Evolutionary conservation across 2,888 invertebrate species (phyloP).

Genomic region (Drosophila borborema): DNA sequence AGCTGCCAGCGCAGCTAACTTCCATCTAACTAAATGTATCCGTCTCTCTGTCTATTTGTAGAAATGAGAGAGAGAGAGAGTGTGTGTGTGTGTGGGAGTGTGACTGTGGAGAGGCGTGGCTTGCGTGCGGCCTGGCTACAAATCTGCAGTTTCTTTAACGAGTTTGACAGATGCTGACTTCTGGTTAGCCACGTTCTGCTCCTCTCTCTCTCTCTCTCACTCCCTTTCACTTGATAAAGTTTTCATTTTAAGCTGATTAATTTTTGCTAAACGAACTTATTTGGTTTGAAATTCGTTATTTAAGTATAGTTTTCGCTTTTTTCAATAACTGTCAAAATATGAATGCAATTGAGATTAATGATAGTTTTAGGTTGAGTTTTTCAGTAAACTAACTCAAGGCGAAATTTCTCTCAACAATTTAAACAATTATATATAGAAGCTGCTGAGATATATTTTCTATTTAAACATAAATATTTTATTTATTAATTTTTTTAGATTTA

Average conservation of each 20-base stretch:
- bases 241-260: conserved; percentile 42
- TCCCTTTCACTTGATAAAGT: conserved; percentile 14
- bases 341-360: conserved; percentile 7
- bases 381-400: neutral
- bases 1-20: conserved; percentile 55
- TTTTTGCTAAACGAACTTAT: conserved; percentile 18
- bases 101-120: conserved; percentile 19
- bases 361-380: neutral
- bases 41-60: neutral
- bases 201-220: neutral
- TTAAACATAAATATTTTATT: no score
- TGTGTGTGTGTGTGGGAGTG: conserved; percentile 4
- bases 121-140: conserved; percentile 30
- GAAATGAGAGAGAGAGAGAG: no score
- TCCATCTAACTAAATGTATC: conserved; percentile 25
- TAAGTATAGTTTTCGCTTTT: neutral
- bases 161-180: conserved; percentile 69
- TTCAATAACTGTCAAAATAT: conserved; percentile 1
- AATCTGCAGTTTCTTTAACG: conserved; percentile 46
- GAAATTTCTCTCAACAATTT: neutral
- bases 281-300: conserved; percentile 6
- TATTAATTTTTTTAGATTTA: neutral
- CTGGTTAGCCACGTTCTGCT: conserved; percentile 28
- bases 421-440: no score
- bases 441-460: neutral